Percentiles rank a stretch among this genome's conserved stretches.
phyloP scores from a whole-genome alignment of 2,113 vertebrate genomes.

The Mustelus asterias region DNA sequence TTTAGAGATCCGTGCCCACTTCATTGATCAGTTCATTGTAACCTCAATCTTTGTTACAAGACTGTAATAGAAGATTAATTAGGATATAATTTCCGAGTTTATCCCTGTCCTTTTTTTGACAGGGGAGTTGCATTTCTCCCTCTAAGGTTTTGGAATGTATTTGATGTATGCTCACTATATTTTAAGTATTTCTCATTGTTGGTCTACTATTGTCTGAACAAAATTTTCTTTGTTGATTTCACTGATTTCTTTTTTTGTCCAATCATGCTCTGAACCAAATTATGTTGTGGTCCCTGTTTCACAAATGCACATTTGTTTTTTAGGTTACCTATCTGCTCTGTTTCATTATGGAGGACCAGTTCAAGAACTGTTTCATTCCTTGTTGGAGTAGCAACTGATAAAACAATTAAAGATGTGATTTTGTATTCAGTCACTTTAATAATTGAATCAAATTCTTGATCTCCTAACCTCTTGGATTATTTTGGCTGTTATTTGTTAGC shows the following conservation, averaged over 20 bases:
- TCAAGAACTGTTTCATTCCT: not conserved
- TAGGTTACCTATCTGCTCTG: not conserved
- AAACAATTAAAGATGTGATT: not conserved
- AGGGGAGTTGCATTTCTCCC: not conserved
- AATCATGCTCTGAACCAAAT: not conserved
- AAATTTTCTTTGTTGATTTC: not conserved
- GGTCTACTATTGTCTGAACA: not conserved
- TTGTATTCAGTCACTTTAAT: not conserved
- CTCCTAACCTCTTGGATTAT: not conserved
- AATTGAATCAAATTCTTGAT: not conserved
- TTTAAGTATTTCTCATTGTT: not conserved
- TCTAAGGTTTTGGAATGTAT: not conserved
- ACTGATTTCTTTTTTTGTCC: not conserved
- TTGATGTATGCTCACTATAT: not conserved
- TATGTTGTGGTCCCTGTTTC: not conserved
- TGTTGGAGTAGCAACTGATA: not conserved
- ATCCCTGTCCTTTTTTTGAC: not conserved
- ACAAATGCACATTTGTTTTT: not conserved
- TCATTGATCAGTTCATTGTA: not conserved
- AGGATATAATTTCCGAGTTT: not conserved
- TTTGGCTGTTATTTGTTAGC: not conserved
- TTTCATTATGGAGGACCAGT: not conserved
- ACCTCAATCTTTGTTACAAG: not conserved
- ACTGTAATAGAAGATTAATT: not conserved
- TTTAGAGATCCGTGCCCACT: not conserved